Evolutionary conservation across 2,113 vertebrate genomes (phyloP).

Genomic region (Odontesthes bonariensis): DNA sequence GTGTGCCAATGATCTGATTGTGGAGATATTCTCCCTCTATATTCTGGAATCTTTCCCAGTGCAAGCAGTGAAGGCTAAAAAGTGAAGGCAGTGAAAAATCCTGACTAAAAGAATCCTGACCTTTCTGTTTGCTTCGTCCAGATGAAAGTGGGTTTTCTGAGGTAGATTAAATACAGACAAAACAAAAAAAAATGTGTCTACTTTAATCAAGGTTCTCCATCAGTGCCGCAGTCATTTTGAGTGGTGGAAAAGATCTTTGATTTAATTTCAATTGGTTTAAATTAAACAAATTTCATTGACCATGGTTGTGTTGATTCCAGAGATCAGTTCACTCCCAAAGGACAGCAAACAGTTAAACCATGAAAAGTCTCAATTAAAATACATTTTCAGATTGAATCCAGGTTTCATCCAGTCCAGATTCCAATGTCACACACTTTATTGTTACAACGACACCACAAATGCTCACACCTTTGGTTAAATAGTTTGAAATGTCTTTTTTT

Average conservation of each 20-base stretch:
- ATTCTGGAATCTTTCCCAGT: no score
- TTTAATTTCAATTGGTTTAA: slow-evolving; percentile 38
- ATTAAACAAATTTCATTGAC: slow-evolving; percentile 19
- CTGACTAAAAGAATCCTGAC: background rate
- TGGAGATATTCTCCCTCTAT: no score
- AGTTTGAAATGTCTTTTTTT: background rate
- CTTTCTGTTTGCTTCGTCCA: no score
- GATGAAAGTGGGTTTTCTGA: no score
- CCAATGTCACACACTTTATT: background rate
- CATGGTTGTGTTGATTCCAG: slow-evolving; percentile 39
- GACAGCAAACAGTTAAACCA: slow-evolving; percentile 49
- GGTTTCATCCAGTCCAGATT: background rate
- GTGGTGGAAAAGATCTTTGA: slow-evolving; percentile 23
- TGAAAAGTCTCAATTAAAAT: slow-evolving; percentile 35
- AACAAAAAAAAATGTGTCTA: background rate
- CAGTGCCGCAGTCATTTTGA: slow-evolving; percentile 21
- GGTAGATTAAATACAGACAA: background rate
- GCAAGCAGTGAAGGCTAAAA: no score
- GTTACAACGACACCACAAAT: background rate
- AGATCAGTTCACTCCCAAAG: slow-evolving; percentile 30
- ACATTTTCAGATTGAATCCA: slow-evolving; percentile 7
- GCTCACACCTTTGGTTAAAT: no score
- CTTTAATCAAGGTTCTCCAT: slow-evolving; percentile 56
- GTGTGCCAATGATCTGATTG: no score
- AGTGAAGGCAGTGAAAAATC: no score